A percentile compares a stretch with the other conserved stretches of the same genome.
These are phyloP conservation scores for Plebejus anna DNA, from an alignment of 2,888 invertebrate species.

Conservation along the genomic window DNA sequence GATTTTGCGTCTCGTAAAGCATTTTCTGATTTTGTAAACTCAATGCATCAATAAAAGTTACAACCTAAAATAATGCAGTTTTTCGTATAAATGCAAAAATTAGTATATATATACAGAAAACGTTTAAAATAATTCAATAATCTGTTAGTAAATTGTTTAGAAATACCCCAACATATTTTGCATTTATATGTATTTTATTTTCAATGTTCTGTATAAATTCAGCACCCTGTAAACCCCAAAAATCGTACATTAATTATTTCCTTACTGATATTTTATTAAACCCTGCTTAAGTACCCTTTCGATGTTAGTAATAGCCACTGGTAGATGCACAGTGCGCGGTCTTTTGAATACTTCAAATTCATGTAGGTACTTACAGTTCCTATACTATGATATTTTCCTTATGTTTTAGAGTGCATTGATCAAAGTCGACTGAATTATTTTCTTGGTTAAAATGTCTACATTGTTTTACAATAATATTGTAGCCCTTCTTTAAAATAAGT, in stretches of 20 bases:
- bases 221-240: neutral
- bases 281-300: neutral
- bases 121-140: neutral
- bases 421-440: neutral
- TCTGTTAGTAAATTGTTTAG: neutral
- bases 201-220: neutral
- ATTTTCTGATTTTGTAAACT: neutral
- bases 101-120: neutral
- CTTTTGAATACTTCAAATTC: neutral
- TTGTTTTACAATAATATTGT: neutral
- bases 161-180: neutral
- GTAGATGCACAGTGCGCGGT: constrained; percentile 9
- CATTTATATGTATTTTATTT: constrained; percentile 3
- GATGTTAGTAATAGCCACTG: neutral
- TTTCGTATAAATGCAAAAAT: constrained; percentile 22
- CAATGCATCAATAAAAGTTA: neutral
- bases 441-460: neutral
- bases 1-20: neutral
- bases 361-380: neutral
- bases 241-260: neutral
- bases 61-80: neutral
- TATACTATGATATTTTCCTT: neutral
- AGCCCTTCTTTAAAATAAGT: neutral
- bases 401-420: constrained; percentile 7
- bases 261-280: neutral